Conservation (phyloP, 2,888 invertebrate genomes). For the Timema podura region DNA sequence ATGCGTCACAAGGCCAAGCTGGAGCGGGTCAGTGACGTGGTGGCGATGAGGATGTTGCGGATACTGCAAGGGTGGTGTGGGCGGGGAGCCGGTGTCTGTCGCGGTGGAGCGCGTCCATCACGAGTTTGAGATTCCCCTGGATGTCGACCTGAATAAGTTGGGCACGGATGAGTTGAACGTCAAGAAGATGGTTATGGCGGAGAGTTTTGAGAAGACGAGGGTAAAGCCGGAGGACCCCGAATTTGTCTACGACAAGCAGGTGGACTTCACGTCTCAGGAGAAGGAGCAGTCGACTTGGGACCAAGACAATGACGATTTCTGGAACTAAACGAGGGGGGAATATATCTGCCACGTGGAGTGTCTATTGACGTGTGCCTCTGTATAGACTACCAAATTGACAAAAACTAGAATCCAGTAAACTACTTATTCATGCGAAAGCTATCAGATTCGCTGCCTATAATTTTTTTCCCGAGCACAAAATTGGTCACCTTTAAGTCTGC, state of each 20-base stretch:
- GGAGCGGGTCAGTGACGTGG: slow-evolving; percentile 41
- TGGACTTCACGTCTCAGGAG: slow-evolving; percentile 41
- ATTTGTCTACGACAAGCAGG: slow-evolving; percentile 48
- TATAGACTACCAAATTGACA: too few species aligned
- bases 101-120: slow-evolving; percentile 40
- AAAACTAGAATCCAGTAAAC: too few species aligned
- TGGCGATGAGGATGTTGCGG: slow-evolving; percentile 46
- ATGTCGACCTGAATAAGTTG: slow-evolving; percentile 49
- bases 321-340: slow-evolving; percentile 13
- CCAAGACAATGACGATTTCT: slow-evolving; percentile 33
- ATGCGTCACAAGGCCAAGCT: slow-evolving; percentile 44
- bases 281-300: slow-evolving; percentile 46
- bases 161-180: slow-evolving; percentile 43
- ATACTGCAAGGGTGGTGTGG: slow-evolving; percentile 46
- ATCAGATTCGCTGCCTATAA: too few species aligned
- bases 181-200: slow-evolving; percentile 49
- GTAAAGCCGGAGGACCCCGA: slow-evolving; percentile 46
- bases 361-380: too few species aligned
- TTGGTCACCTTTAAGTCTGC: too few species aligned
- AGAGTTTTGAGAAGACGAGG: slow-evolving; percentile 45
- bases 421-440: too few species aligned
- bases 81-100: slow-evolving; percentile 43
- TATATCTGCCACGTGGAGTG: too few species aligned
- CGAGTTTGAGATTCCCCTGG: slow-evolving; percentile 44
- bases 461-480: too few species aligned